A percentile compares a stretch with the other conserved stretches of the same genome.
These are phyloP conservation scores for Papilio dardanus DNA, from an alignment of 1,140 invertebrate species.

Conservation along the genomic window DNA sequence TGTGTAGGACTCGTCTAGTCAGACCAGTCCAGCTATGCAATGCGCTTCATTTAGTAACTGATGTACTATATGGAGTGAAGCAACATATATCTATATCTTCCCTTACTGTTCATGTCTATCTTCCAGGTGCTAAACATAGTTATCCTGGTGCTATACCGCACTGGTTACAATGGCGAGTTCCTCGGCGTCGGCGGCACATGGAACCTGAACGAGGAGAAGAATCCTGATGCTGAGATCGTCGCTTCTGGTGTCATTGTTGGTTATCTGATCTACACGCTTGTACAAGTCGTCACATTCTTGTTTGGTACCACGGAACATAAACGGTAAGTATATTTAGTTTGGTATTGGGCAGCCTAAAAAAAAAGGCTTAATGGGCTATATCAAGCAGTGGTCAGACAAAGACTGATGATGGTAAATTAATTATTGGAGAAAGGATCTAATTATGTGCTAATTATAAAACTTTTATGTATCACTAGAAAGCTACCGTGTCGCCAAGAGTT, in stretches of 20 bases:
- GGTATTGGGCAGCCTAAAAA: too few species aligned
- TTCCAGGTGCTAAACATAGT: slow-evolving; percentile 91
- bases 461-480: too few species aligned
- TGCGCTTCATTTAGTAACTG: neutral
- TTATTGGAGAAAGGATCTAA: too few species aligned
- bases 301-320: slow-evolving; percentile 90
- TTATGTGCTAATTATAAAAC: too few species aligned
- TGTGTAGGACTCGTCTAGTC: neutral
- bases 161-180: slow-evolving; percentile 91
- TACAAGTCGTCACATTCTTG: slow-evolving; percentile 87
- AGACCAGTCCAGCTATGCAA: neutral
- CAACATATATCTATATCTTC: neutral
- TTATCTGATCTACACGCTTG: slow-evolving; percentile 90
- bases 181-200: slow-evolving; percentile 92
- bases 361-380: too few species aligned
- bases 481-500: too few species aligned
- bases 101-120: neutral
- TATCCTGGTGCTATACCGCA: slow-evolving; percentile 90
- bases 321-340: slow-evolving; percentile 75
- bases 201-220: slow-evolving; percentile 94
- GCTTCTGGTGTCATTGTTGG: slow-evolving; percentile 93
- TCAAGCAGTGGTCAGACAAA: too few species aligned
- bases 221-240: slow-evolving; percentile 91
- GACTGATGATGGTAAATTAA: too few species aligned
- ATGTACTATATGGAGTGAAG: neutral